phyloP scores from a whole-genome alignment of 1,140 invertebrate genomes.

The Micrasema longulum region DNA sequence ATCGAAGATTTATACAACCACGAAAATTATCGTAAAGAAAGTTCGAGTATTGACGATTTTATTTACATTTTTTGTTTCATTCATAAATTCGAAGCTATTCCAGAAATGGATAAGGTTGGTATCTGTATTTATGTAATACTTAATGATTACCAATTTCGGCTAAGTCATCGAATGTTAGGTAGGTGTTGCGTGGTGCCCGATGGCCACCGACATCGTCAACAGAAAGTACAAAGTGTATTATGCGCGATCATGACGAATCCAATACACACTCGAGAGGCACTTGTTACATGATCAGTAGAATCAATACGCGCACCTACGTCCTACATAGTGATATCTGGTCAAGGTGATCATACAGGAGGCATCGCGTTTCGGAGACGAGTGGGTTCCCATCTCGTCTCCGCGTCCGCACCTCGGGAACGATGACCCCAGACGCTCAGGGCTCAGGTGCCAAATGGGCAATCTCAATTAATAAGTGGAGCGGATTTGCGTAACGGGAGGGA shows the following conservation, averaged over 20 bases:
- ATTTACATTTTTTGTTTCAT: too few species aligned
- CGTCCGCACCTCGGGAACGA: neutral
- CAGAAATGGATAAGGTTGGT: too few species aligned
- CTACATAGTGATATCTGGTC: conserved; percentile 9
- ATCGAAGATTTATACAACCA: too few species aligned
- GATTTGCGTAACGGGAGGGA: conserved; percentile 8
- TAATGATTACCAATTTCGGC: too few species aligned
- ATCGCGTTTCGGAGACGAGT: neutral
- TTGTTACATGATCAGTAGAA: conserved; percentile 2
- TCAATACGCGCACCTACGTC: neutral
- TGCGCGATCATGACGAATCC: neutral
- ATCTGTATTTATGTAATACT: too few species aligned
- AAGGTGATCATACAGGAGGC: conserved; percentile 20
- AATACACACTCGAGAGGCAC: neutral
- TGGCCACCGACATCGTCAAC: too few species aligned
- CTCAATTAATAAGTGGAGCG: neutral
- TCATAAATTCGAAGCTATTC: too few species aligned
- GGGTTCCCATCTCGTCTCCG: neutral
- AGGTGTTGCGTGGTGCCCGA: too few species aligned
- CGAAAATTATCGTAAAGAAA: too few species aligned
- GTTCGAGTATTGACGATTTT: too few species aligned
- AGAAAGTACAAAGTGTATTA: too few species aligned
- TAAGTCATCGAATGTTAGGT: too few species aligned
- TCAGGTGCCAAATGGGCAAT: conserved; percentile 5
- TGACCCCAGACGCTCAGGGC: conserved; percentile 1